Evolutionary conservation across 2,113 vertebrate genomes (phyloP).

Genomic region (Pteronura brasiliensis): DNA sequence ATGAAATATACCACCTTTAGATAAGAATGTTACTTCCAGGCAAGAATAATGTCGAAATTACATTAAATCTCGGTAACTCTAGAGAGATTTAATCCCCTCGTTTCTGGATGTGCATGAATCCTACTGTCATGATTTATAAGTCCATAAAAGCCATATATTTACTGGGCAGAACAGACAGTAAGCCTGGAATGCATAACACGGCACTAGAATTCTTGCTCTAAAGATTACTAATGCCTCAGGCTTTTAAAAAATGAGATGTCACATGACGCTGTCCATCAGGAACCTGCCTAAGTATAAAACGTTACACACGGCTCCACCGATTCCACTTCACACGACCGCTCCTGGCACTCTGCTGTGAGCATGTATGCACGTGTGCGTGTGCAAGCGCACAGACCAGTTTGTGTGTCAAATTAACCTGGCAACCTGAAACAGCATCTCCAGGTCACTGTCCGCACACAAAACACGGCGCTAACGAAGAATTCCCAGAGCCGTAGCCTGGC

Average conservation of each 20-base stretch:
- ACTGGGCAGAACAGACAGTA: slow-evolving; percentile 63
- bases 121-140: slow-evolving; percentile 80
- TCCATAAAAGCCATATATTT: slow-evolving; percentile 76
- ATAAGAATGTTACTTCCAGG: slow-evolving; percentile 20
- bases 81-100: slow-evolving; percentile 62
- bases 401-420: slow-evolving; percentile 11
- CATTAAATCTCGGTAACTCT: neutral
- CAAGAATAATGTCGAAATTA: neutral
- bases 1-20: neutral
- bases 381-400: neutral
- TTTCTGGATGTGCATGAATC: slow-evolving; percentile 62
- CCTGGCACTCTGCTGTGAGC: slow-evolving; percentile 36
- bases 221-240: slow-evolving; percentile 70
- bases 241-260: slow-evolving; percentile 67
- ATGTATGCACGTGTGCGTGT: neutral
- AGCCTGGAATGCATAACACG: slow-evolving; percentile 74
- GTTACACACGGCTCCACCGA: slow-evolving; percentile 42
- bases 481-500: neutral
- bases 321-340: slow-evolving; percentile 67
- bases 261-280: slow-evolving; percentile 70
- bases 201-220: slow-evolving; percentile 63
- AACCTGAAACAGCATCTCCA: neutral
- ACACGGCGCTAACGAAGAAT: neutral
- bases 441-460: neutral
- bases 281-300: slow-evolving; percentile 49